These are phyloP conservation scores for Amblyjoppa proteus DNA, from an alignment of 2,888 invertebrate genomes.

Conservation along the genomic window DNA sequence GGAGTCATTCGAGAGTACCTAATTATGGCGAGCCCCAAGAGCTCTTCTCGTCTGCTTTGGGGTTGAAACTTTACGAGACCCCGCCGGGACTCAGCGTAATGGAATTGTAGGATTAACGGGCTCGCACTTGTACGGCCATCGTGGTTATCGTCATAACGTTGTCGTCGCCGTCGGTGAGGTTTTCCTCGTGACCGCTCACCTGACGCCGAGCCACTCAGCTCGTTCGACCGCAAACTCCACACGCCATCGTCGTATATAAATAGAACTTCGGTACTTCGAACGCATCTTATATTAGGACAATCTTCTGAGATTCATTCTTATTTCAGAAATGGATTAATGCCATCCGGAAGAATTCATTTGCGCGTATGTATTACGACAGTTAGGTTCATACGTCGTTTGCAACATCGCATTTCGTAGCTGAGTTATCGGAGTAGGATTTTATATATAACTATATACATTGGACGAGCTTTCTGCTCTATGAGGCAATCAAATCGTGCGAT, in stretches of 20 bases:
- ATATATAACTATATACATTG: too few species aligned
- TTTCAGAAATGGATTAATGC: not conserved
- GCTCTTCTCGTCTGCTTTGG: slow-evolving; percentile 52
- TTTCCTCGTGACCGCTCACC: slow-evolving; percentile 51
- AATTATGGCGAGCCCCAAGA: slow-evolving; percentile 68
- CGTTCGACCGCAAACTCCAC: slow-evolving; percentile 45
- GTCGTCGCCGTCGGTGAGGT: slow-evolving; percentile 37
- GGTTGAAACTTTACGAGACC: slow-evolving; percentile 69
- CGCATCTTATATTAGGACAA: not conserved
- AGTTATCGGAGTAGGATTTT: too few species aligned
- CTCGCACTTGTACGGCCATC: slow-evolving; percentile 67
- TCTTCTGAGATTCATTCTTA: not conserved
- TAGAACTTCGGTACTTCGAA: not conserved
- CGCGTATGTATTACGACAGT: too few species aligned
- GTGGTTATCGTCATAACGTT: slow-evolving; percentile 51
- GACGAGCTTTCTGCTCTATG: too few species aligned
- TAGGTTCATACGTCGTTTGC: too few species aligned
- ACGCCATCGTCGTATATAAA: slow-evolving; percentile 32
- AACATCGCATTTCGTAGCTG: too few species aligned
- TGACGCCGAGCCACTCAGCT: slow-evolving; percentile 22
- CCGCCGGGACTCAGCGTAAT: slow-evolving; percentile 67
- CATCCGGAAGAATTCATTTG: too few species aligned
- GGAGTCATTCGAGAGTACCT: slow-evolving; percentile 65
- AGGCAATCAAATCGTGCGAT: too few species aligned
- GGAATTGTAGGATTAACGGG: slow-evolving; percentile 73